These are phyloP conservation scores for Galleria mellonella DNA, from an alignment of 1,140 invertebrate genomes.

Conservation along the genomic window DNA sequence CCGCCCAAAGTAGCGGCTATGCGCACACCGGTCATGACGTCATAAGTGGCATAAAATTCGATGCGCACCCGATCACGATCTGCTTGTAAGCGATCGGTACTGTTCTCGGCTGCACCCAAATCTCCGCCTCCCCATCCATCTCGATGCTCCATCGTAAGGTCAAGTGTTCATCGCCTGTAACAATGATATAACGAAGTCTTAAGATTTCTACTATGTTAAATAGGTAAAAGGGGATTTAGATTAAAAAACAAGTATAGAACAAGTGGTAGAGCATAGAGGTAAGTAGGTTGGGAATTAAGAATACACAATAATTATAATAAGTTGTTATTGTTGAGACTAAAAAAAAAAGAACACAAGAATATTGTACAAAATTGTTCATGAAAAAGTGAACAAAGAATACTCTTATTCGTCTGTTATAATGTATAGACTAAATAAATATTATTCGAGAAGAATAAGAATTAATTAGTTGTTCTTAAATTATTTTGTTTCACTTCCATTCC, in stretches of 20 bases:
- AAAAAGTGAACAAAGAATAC: too few relatives aligned
- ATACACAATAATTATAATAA: too few relatives aligned
- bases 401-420: too few relatives aligned
- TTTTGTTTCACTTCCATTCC: too few relatives aligned
- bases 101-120: conserved; percentile 40
- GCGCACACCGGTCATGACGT: conserved; percentile 91
- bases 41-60: conserved; percentile 92
- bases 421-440: too few relatives aligned
- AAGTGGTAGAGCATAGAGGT: conserved; percentile 15
- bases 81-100: conserved; percentile 44
- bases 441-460: too few relatives aligned
- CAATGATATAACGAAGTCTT: conserved; percentile 18
- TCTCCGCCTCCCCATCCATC: conserved; percentile 53
- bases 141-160: conserved; percentile 58
- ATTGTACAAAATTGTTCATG: too few relatives aligned
- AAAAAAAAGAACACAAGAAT: too few relatives aligned
- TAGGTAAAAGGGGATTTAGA: neutral
- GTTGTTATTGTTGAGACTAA: too few relatives aligned
- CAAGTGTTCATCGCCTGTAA: conserved; percentile 67
- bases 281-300: too few relatives aligned
- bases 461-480: too few relatives aligned
- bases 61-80: conserved; percentile 78
- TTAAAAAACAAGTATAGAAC: too few relatives aligned
- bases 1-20: conserved; percentile 91
- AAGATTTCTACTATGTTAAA: neutral